These are phyloP conservation scores for Dicaeum eximium DNA, from an alignment of 2,113 vertebrate genomes.

Conservation along the genomic window DNA sequence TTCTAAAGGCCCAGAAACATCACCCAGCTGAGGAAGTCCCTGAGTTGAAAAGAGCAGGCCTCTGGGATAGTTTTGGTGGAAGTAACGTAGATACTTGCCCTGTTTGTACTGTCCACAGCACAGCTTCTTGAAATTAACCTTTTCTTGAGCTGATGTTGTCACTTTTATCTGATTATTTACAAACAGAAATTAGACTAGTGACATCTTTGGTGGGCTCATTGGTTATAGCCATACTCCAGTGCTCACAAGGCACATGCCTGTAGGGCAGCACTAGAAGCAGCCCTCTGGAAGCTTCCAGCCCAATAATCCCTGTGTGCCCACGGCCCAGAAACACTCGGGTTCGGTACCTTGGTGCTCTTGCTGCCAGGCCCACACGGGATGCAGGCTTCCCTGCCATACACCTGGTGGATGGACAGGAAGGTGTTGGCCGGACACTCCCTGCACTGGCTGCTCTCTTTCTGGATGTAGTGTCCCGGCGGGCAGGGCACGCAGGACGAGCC, in stretches of 20 bases:
- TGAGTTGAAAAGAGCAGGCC: background rate
- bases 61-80: background rate
- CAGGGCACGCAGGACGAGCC: slow-evolving; percentile 91
- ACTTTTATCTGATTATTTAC: background rate
- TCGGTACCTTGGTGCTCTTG: slow-evolving; percentile 81
- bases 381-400: slow-evolving; percentile 84
- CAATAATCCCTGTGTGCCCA: background rate
- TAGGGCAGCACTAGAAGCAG: background rate
- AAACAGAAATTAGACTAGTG: background rate
- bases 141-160: background rate
- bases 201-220: background rate
- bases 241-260: background rate
- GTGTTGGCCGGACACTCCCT: slow-evolving; percentile 85
- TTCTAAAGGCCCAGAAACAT: background rate
- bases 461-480: slow-evolving; percentile 89
- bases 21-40: background rate
- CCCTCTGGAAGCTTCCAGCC: background rate
- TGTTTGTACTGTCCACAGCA: background rate
- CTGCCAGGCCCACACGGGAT: slow-evolving; percentile 88
- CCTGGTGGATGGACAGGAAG: slow-evolving; percentile 83
- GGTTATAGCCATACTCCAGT: background rate
- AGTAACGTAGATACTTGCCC: fast-evolving
- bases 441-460: slow-evolving; percentile 85
- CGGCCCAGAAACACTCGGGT: fast-evolving
- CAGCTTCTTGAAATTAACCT: background rate